phyloP scores from a whole-genome alignment of 53 echinoderm and acorn worm genomes.

The Antedon mediterranea region DNA sequence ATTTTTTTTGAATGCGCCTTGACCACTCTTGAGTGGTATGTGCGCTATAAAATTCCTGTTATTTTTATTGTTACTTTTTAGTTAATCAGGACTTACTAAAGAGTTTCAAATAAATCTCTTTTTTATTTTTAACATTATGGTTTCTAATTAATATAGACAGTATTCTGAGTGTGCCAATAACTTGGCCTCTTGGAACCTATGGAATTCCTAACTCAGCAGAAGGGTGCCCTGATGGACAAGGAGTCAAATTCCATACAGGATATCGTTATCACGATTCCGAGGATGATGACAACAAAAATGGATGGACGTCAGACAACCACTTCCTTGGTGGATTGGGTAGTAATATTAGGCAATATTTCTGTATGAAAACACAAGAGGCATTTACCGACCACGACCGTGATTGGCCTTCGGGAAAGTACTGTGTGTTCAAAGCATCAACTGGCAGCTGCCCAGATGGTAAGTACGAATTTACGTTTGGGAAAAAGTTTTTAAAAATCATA shows the following conservation, averaged over 20 bases:
- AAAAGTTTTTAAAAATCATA: too few species aligned
- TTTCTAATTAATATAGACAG: too few species aligned
- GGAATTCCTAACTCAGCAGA: conserved; percentile 17
- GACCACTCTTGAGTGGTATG: too few species aligned
- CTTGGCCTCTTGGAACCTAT: conserved; percentile 22
- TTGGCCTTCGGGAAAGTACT: conserved; percentile 45
- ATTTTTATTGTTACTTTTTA: too few species aligned
- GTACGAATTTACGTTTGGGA: not conserved
- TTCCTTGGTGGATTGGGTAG: not conserved
- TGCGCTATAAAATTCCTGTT: too few species aligned
- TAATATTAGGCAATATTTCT: conserved; percentile 30
- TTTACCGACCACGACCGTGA: not conserved
- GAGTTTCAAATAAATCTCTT: too few species aligned
- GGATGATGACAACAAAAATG: conserved; percentile 8
- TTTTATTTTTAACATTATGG: too few species aligned
- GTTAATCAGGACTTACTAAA: too few species aligned
- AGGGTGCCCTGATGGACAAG: conserved; percentile 14
- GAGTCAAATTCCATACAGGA: conserved; percentile 21
- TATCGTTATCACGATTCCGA: conserved; percentile 21
- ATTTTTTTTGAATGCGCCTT: too few species aligned
- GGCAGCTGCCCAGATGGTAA: conserved; percentile 24
- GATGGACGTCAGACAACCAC: conserved; percentile 14
- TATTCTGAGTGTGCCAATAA: not conserved
- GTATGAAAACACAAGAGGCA: conserved; percentile 32
- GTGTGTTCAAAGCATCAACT: conserved; percentile 25